phyloP scores from a whole-genome alignment of 2,888 invertebrate genomes.

The Napeogenes sylphis region DNA sequence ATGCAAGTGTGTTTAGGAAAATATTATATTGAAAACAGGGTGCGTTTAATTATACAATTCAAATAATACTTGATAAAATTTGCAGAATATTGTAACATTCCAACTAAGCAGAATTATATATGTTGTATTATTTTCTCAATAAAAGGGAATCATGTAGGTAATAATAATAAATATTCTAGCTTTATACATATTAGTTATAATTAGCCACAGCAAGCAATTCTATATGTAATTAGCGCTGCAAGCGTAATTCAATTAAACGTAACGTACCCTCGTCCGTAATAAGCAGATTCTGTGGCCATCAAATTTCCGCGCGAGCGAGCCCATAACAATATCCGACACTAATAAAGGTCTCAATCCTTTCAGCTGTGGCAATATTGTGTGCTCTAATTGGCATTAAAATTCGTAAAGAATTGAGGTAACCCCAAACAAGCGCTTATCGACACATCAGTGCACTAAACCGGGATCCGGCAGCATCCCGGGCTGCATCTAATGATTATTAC shows the following conservation, averaged over 20 bases:
- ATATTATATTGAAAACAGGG: conserved; percentile 1
- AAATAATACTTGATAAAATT: background rate
- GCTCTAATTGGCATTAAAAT: conserved; percentile 74
- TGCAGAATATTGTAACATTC: no score
- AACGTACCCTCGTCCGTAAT: conserved; percentile 31
- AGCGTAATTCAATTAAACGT: conserved; percentile 29
- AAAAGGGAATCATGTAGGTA: background rate
- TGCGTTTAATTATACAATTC: conserved; percentile 1
- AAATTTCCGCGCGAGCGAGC: conserved; percentile 55
- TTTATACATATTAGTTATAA: no score
- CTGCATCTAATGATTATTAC: conserved; percentile 57
- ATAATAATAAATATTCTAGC: background rate
- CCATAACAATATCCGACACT: conserved; percentile 72
- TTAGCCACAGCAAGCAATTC: background rate
- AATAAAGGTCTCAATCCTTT: conserved; percentile 72
- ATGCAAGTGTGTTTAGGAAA: conserved; percentile 18
- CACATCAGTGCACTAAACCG: conserved; percentile 58
- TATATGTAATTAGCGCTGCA: conserved; percentile 4
- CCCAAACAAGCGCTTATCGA: conserved; percentile 69
- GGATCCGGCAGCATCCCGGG: conserved; percentile 35
- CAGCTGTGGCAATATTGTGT: conserved; percentile 64
- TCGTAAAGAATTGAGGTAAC: conserved; percentile 67
- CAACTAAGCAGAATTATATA: background rate
- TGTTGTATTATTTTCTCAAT: background rate
- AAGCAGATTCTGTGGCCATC: conserved; percentile 34